These are phyloP conservation scores for Iguana delicatissima DNA, from an alignment of 2,797 vertebrate genomes.

Conservation along the genomic window DNA sequence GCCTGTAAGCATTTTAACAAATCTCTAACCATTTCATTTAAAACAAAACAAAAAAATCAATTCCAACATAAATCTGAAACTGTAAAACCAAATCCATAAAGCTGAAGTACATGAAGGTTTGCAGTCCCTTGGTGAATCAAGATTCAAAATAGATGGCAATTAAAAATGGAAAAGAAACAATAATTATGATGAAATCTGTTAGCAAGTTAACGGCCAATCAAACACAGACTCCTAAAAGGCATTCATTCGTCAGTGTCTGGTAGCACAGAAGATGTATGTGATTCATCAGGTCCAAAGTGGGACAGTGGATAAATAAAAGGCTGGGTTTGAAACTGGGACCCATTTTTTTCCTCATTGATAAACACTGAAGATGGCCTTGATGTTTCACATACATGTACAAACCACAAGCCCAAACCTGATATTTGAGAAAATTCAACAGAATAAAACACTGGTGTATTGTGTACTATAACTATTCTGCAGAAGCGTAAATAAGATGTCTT, in stretches of 20 bases:
- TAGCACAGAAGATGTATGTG: constrained; percentile 13
- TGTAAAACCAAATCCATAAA: constrained; percentile 40
- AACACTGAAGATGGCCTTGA: background rate
- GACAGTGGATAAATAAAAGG: background rate
- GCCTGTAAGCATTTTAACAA: constrained; percentile 46
- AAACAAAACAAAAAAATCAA: background rate
- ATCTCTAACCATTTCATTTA: constrained; percentile 32
- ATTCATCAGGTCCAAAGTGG: background rate
- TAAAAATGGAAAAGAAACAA: constrained; percentile 29
- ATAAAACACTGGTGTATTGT: background rate
- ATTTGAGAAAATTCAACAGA: background rate
- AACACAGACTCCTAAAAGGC: constrained; percentile 12
- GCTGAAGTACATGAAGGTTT: constrained; percentile 19
- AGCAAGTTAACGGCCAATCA: constrained; percentile 12
- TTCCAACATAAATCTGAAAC: constrained; percentile 15
- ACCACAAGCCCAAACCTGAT: background rate
- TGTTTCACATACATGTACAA: background rate
- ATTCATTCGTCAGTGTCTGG: constrained; percentile 13
- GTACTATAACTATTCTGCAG: background rate
- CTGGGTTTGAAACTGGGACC: background rate
- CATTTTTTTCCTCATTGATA: background rate
- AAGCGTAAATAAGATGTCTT: constrained; percentile 3
- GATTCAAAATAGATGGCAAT: constrained; percentile 38
- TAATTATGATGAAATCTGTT: background rate
- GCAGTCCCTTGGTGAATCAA: constrained; percentile 8